Base-by-base conservation (phyloP, 1,140 invertebrate genomes). In the Asobara japonica region DNA sequence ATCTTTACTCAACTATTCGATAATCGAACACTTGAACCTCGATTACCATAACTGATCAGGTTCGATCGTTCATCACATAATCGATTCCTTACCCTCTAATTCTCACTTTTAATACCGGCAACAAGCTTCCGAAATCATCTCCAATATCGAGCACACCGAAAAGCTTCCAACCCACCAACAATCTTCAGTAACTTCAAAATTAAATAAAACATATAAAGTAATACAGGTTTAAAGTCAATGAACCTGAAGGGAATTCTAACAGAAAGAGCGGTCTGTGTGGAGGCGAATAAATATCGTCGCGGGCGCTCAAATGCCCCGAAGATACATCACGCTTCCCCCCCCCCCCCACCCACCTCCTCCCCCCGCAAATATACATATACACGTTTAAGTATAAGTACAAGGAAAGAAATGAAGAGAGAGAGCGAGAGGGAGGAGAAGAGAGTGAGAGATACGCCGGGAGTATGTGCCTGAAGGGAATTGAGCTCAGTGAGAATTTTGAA, bases 391-490 rank as follows among this genome's bases (percentile, higher is more conserved):
- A 65, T 65, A 65, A 65, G 38, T 36, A 38, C 30, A 20, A 45
- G 36, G 36, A 41, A 67, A 67, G 65, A 56, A 30, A 27, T 29
- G 27, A 30, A 29, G 18, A 33, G 51, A 60, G 31, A 20, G n/a
- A 61, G 16, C 22, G 13, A 60, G 30, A 61, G 30, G 27, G 64
- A 38, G 25, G 38, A 45, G 36, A 16, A 16, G 38, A 62, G 56
- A 64, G 41, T 48, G 65, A 66, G 41, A 65, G 62, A 62, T 62
- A 29, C 11, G 8, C 62, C 16, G 10, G 2, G 31, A 22, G 38
- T 67, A 67, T 25, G 38, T 13, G 33, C 16, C 31, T 76, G 75
- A 80, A 76, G 74, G 78, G 79, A 80, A 79, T 76, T 77, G 75
- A 80, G 76, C 73, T 31, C 51, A 10, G 75, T 76, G 65, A 75